These are phyloP conservation scores for Idaea straminata DNA, from an alignment of 2,888 invertebrate species.

Conservation along the genomic window DNA sequence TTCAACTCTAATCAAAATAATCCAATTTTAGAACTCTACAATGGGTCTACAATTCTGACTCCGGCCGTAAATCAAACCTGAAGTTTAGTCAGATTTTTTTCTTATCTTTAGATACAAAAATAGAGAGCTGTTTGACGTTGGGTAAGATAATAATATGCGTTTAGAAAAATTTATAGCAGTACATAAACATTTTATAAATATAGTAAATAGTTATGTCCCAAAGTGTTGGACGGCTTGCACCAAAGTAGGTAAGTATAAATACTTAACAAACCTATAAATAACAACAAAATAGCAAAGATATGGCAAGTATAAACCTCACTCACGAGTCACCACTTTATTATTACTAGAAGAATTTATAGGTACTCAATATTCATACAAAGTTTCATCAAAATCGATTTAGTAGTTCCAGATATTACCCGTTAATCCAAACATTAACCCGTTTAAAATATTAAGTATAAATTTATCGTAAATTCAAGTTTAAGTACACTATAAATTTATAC, in stretches of 20 bases:
- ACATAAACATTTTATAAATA: neutral
- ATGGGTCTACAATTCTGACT: neutral
- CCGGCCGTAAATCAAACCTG: neutral
- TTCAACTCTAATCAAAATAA: neutral
- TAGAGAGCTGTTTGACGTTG: neutral
- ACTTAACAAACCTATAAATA: neutral
- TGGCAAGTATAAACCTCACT: neutral
- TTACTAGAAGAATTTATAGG: neutral
- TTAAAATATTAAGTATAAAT: neutral
- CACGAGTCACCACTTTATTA: neutral
- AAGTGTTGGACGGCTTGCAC: neutral
- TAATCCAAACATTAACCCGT: neutral
- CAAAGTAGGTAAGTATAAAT: neutral
- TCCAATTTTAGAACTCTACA: neutral
- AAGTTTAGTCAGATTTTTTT: neutral
- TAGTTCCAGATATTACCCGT: too few species aligned
- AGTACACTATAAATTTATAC: too few species aligned
- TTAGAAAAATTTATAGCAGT: neutral
- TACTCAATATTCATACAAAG: too few species aligned
- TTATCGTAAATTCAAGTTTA: neutral
- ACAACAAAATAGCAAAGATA: neutral
- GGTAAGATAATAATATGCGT: neutral
- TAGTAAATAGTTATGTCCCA: neutral
- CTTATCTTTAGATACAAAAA: neutral
- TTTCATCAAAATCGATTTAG: too few species aligned